Evolutionary conservation across 2,888 invertebrate species (phyloP).

Genomic region (Rhamnusium bicolor): DNA sequence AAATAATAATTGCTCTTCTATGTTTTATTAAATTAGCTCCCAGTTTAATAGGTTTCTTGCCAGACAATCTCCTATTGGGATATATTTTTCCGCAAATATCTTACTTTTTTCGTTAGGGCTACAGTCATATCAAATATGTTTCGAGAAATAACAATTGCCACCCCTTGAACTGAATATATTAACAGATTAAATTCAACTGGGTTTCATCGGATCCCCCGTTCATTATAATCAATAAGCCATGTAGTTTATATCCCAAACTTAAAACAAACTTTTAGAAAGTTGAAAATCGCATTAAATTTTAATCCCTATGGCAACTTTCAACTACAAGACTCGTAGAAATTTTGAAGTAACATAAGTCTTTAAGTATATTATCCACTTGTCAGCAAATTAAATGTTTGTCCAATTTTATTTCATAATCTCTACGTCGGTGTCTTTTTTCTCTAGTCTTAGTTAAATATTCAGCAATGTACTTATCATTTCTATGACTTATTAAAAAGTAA

Average conservation of each 20-base stretch:
- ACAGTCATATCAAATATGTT: too few relatives aligned
- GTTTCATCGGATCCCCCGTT: background rate
- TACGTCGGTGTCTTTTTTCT: background rate
- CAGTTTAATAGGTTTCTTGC: too few relatives aligned
- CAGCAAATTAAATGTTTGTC: slow-evolving; percentile 14
- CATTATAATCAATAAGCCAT: slow-evolving; percentile 3
- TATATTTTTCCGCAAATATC: too few relatives aligned
- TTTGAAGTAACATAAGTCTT: slow-evolving; percentile 10
- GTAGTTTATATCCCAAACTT: slow-evolving; percentile 20
- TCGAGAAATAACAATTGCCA: background rate
- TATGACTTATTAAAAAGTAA: background rate
- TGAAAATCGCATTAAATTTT: slow-evolving; percentile 19
- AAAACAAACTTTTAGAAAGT: slow-evolving; percentile 11
- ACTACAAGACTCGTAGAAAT: background rate
- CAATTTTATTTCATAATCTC: slow-evolving; percentile 7
- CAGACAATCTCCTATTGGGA: too few relatives aligned
- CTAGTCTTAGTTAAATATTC: background rate
- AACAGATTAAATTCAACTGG: background rate
- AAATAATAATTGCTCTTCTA: too few relatives aligned
- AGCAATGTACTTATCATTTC: background rate
- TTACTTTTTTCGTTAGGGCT: too few relatives aligned
- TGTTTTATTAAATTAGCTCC: too few relatives aligned
- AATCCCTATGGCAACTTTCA: slow-evolving; percentile 17
- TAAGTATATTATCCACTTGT: slow-evolving; percentile 8
- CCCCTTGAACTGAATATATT: background rate